phyloP scores from a whole-genome alignment of 2,797 vertebrate species.

The Acanthopagrus latus region DNA sequence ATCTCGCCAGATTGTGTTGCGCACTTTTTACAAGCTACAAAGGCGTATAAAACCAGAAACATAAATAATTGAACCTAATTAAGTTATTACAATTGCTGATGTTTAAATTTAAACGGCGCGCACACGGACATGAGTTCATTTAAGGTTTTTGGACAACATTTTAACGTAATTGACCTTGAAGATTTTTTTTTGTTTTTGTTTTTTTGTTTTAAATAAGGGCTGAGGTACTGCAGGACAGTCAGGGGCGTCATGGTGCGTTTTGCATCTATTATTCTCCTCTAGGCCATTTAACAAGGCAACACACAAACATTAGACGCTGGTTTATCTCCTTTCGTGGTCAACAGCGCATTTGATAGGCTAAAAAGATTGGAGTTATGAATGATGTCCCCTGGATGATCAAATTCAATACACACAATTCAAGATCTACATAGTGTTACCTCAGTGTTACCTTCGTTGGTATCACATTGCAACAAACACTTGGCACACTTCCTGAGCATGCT shows the following conservation, averaged over 20 bases:
- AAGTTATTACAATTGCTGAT: neutral
- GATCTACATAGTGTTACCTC: conserved; percentile 21
- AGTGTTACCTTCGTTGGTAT: conserved; percentile 23
- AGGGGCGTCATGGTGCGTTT: conserved; percentile 36
- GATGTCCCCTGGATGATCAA: conserved; percentile 38
- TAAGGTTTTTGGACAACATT: neutral
- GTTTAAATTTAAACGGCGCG: neutral
- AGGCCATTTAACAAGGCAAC: conserved; percentile 54
- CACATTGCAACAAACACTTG: conserved; percentile 20
- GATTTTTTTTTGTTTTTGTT: neutral
- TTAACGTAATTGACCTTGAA: conserved; percentile 15
- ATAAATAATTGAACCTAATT: conserved; percentile 16
- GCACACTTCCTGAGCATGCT: neutral
- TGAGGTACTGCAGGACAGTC: conserved; percentile 16
- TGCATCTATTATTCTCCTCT: conserved; percentile 46
- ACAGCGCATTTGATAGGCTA: conserved; percentile 63
- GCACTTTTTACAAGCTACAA: conserved; percentile 26
- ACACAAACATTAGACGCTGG: conserved; percentile 46
- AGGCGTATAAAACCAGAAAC: conserved; percentile 6
- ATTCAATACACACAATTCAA: conserved; percentile 45
- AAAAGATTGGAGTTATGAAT: conserved; percentile 55
- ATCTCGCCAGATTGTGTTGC: neutral
- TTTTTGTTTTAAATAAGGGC: conserved; percentile 11
- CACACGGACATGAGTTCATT: neutral
- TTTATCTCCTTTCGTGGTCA: conserved; percentile 55